Evolutionary conservation across 2,888 invertebrate genomes (phyloP), one percentile per base, ranked within the genome.

Genomic region (Apamea crenata): DNA sequence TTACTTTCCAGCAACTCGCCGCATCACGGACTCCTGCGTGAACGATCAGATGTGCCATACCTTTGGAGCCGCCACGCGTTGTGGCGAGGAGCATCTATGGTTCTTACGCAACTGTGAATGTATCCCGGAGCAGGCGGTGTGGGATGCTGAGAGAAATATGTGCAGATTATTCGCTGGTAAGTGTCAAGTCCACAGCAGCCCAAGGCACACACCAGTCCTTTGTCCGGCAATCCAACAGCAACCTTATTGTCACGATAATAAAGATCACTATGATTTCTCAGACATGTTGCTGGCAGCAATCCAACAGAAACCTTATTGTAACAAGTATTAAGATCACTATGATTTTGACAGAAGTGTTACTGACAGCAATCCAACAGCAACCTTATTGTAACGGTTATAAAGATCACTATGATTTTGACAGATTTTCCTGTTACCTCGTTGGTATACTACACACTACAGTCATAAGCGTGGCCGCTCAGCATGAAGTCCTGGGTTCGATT

Each of bases 161-260:
- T 97, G 97, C 88, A 85, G 96, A 50, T 81, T 95, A 7, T 95
- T 95, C 44, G 93, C 93, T 59, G 94, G 96, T 96, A 61, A 91
- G 92, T 75, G 5, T 53, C 4, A 21, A 36, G 12, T 70, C n/a
- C 3, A 21, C 21, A 29, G 14, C 21, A 21, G 8, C 69, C 3
- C 2, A 1, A 21, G 47, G 47, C 21, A 12, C 21, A 36, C 14
- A 14, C 14, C 21, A 65, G 25, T 66, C 14, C 1, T 25, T 66
- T 36, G 3, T 14, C 25, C 53, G 12, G 10, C 12, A 59, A 59
- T 29, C 61, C 61, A 63, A 32, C 10, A 32, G 21, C 8, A 32
- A 63, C 18, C 29, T 29, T 32, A 18, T 32, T 32, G 1, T 63
- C 4, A 65, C 12, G 65, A 6, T 4, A 6, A 65, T 32, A 65